Percentiles rank a stretch among this genome's conserved stretches.
Conservation (phyloP, 2,888 invertebrate species). For the Labia minor region DNA sequence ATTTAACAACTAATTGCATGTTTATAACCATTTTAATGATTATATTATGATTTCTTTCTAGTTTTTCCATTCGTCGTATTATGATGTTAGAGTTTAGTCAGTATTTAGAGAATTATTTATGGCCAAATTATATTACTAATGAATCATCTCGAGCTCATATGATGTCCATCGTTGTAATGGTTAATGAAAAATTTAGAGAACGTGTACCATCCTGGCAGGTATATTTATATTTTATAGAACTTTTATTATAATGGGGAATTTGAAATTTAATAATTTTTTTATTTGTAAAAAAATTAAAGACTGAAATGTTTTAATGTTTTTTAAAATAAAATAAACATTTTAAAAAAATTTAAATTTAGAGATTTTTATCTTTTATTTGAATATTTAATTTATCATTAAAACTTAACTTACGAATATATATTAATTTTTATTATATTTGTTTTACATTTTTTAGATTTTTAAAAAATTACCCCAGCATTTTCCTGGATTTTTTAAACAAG, state of each 20-base stretch:
- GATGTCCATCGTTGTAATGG: constrained; percentile 94
- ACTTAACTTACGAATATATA: not conserved
- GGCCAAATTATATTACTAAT: constrained; percentile 84
- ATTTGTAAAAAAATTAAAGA: constrained; percentile 17
- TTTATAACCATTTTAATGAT: constrained; percentile 25
- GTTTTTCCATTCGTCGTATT: constrained; percentile 73
- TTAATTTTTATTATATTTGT: too few species aligned
- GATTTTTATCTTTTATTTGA: too few species aligned
- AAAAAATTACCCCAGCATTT: constrained; percentile 66
- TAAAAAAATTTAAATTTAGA: too few species aligned
- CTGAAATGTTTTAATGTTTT: constrained; percentile 19
- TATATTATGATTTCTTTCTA: constrained; percentile 37
- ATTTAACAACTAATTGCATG: not conserved
- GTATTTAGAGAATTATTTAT: constrained; percentile 90
- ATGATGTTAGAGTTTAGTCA: constrained; percentile 97
- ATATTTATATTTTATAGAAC: too few species aligned
- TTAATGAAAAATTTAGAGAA: constrained; percentile 97
- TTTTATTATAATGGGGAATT: too few species aligned
- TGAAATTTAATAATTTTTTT: too few species aligned
- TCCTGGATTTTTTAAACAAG: constrained; percentile 69
- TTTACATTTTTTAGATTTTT: constrained; percentile 57
- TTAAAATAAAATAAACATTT: too few species aligned
- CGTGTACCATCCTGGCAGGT: constrained; percentile 93
- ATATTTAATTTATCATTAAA: not conserved
- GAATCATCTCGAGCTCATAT: constrained; percentile 73